These are phyloP conservation scores for Sebastolobus alascanus DNA, from an alignment of 2,797 vertebrate genomes.

Conservation along the genomic window DNA sequence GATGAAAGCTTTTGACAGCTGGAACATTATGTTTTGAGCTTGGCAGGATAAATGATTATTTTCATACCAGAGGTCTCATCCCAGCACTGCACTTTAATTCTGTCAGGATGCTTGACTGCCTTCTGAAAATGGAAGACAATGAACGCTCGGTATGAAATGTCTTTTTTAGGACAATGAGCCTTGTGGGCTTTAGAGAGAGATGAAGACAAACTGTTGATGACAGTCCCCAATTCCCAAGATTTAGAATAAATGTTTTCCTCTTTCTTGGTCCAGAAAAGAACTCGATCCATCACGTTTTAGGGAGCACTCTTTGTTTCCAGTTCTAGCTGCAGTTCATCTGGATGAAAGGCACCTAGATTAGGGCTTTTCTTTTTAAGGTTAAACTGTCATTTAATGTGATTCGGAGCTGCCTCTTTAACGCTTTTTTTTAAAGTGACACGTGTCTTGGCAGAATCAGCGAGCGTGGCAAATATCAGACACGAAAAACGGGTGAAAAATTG, in stretches of 20 bases:
- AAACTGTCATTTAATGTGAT: constrained; percentile 34
- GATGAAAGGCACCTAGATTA: constrained; percentile 42
- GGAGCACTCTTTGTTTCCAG: constrained; percentile 43
- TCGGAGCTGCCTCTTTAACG: constrained; percentile 7
- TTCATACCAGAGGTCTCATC: constrained; percentile 39
- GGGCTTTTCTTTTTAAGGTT: constrained; percentile 19
- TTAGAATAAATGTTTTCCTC: constrained; percentile 70
- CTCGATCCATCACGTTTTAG: constrained; percentile 67
- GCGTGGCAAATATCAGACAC: constrained; percentile 40
- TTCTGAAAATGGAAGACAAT: constrained; percentile 62
- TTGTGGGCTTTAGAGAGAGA: constrained; percentile 71
- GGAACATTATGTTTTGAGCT: constrained; percentile 44
- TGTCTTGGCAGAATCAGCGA: constrained; percentile 42
- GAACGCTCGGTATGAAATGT: constrained; percentile 58
- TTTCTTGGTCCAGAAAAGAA: constrained; percentile 54
- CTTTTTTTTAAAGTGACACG: constrained; percentile 48
- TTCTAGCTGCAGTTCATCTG: constrained; percentile 32
- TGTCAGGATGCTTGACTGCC: constrained; percentile 57
- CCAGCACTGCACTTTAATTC: constrained; percentile 38
- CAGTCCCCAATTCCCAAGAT: constrained; percentile 73
- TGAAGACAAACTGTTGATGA: constrained; percentile 74
- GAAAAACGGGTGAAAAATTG: constrained; percentile 46
- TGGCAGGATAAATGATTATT: constrained; percentile 45
- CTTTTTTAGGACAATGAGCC: constrained; percentile 79
- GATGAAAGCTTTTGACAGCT: constrained; percentile 46